These are phyloP conservation scores for Meandrina meandrites DNA, from an alignment of 92 coral and sea anemone species.

Conservation along the genomic window DNA sequence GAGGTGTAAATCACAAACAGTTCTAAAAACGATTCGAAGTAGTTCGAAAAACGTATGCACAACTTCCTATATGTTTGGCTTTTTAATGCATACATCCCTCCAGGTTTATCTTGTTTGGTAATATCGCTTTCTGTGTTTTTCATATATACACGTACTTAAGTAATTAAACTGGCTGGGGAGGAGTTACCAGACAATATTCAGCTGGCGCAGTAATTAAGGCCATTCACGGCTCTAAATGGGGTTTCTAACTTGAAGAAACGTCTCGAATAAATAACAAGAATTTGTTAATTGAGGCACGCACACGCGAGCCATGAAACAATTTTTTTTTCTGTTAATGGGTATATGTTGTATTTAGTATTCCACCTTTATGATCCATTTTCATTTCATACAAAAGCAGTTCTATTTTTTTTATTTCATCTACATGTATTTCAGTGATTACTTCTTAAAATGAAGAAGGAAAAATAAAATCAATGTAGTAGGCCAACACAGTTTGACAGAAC, in stretches of 20 bases:
- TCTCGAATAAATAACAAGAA: slow-evolving; percentile 26
- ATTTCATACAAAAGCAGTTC: background rate
- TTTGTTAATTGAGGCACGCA: slow-evolving; percentile 42
- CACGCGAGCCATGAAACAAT: slow-evolving; percentile 15
- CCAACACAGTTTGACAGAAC: background rate
- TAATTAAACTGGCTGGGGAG: slow-evolving; percentile 45
- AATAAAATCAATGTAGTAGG: background rate
- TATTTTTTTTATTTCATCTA: background rate
- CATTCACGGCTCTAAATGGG: slow-evolving; percentile 47
- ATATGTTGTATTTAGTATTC: background rate
- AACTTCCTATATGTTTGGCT: background rate
- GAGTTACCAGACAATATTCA: slow-evolving; percentile 16
- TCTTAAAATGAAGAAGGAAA: background rate
- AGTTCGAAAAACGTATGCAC: background rate
- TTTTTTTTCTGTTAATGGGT: background rate
- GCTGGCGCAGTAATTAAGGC: slow-evolving; percentile 21
- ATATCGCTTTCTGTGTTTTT: slow-evolving; percentile 51
- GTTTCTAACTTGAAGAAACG: slow-evolving; percentile 38
- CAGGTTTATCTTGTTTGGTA: slow-evolving; percentile 25
- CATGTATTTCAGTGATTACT: background rate
- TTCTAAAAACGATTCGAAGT: background rate
- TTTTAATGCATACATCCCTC: slow-evolving; percentile 19
- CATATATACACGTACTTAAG: slow-evolving; percentile 39
- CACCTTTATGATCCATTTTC: background rate
- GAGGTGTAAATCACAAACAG: background rate